phyloP scores from a whole-genome alignment of 2,113 vertebrate species.

The Coturnix japonica region DNA sequence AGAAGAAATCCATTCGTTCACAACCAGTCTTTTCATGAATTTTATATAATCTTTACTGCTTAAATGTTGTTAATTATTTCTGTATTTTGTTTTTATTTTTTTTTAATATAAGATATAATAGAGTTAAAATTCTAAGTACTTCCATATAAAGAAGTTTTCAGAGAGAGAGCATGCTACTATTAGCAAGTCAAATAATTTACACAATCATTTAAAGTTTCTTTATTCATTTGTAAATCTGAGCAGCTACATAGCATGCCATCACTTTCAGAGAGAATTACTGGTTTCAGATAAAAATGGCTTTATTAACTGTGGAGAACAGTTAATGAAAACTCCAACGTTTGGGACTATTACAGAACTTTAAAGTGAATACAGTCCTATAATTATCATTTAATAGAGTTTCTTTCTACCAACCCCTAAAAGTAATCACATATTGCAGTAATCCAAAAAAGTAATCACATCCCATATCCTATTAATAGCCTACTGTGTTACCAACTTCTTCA shows the following conservation, averaged over 20 bases:
- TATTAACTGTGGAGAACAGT: constrained; percentile 76
- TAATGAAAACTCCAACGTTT: constrained; percentile 77
- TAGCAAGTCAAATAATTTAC: constrained; percentile 13
- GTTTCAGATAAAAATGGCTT: constrained; percentile 74
- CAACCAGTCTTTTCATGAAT: neutral
- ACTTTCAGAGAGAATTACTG: constrained; percentile 62
- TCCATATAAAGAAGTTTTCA: neutral
- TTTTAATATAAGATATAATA: neutral
- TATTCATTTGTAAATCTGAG: constrained; percentile 9
- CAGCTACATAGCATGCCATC: neutral
- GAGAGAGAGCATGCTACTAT: neutral
- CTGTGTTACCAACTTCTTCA: constrained; percentile 71
- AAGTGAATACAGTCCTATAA: constrained; percentile 76
- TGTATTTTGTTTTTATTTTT: neutral
- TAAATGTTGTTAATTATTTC: neutral
- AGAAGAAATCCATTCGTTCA: neutral
- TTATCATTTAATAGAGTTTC: constrained; percentile 80
- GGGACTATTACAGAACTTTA: constrained; percentile 75
- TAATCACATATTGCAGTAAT: constrained; percentile 82
- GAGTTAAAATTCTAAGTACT: neutral
- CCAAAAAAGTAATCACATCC: constrained; percentile 75
- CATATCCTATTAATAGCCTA: constrained; percentile 77
- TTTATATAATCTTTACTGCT: neutral
- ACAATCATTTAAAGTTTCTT: neutral
- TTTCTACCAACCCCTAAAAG: constrained; percentile 75